Evolutionary conservation across 2,113 vertebrate species (phyloP).

Genomic region (Lutjanus erythropterus): DNA sequence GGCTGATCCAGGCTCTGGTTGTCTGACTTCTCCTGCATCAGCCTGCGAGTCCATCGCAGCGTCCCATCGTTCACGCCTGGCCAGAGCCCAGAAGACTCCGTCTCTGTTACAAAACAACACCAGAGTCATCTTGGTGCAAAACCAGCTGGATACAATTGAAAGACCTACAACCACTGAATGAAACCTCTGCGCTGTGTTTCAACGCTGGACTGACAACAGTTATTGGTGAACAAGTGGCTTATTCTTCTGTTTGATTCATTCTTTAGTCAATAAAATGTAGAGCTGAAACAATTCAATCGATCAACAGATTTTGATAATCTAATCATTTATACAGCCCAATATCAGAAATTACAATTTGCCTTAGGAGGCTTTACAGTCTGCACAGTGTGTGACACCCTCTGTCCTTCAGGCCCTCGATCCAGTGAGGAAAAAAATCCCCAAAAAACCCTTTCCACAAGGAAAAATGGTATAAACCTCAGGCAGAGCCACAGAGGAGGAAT

Average conservation of each 20-base stretch:
- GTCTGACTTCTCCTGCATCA: constrained; percentile 80
- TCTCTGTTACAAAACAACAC: constrained; percentile 66
- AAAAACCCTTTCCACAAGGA: no score
- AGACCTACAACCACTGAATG: no score
- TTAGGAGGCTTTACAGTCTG: no score
- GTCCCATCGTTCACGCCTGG: constrained; percentile 46
- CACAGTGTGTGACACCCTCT: no score
- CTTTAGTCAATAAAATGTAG: not conserved
- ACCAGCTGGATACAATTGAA: not conserved
- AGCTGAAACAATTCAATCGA: not conserved
- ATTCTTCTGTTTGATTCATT: not conserved
- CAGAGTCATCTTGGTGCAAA: constrained; percentile 11
- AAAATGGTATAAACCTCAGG: no score
- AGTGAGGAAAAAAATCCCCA: no score
- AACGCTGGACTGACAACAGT: no score
- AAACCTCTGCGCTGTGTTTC: not conserved
- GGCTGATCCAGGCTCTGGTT: constrained; percentile 82
- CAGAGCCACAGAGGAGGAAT: no score
- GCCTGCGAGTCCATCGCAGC: constrained; percentile 77
- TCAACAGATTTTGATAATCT: not conserved
- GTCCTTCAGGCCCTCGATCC: no score
- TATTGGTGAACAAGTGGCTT: not conserved
- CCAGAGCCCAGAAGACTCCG: constrained; percentile 59
- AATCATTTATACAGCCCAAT: no score
- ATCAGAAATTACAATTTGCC: no score